Base-by-base conservation (phyloP, 1,140 invertebrate genomes). In the Drosophila repleta region DNA sequence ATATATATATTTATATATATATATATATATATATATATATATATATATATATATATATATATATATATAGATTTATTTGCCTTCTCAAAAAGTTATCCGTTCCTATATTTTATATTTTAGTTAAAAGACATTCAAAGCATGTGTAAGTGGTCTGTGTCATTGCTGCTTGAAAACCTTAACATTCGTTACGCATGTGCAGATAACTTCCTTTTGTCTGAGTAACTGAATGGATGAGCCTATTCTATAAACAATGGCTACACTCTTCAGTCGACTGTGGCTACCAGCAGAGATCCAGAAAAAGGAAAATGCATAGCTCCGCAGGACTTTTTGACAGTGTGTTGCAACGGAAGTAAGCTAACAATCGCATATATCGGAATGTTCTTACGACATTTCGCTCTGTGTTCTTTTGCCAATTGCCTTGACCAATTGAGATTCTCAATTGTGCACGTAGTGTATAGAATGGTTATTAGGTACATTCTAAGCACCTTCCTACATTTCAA, bases 101-200 rank as follows among this genome's bases (percentile, higher is more conserved):
- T n/a, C n/a, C n/a, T n/a, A n/a, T n/a, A n/a, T n/a, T n/a, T n/a
- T n/a, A n/a, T n/a, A n/a, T n/a, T n/a, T n/a, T n/a, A n/a, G n/a
- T n/a, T n/a, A n/a, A n/a, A n/a, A n/a, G n/a, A n/a, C n/a, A n/a
- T n/a, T n/a, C n/a, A n/a, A n/a, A n/a, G n/a, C n/a, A n/a, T n/a
- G n/a, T n/a, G n/a, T n/a, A n/a, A n/a, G n/a, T n/a, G n/a, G n/a
- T n/a, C n/a, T n/a, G 66, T 76, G 67, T 57, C 63, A 66, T 81
- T 81, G 45, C 39, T 74, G 43, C 63, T 48, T 49, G 46, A 63
- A 71, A 43, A 63, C 61, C 26, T 76, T 63, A 58, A 70, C 77
- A 84, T 85, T 85, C 73, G 80, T 81, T 80, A 77, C 81, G 80
- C 80, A 84, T 84, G 80, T 85, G 81, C 82, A 74, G 61, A 74